Evolutionary conservation across 2,113 vertebrate genomes (phyloP).

Genomic region (Alethe diademata): DNA sequence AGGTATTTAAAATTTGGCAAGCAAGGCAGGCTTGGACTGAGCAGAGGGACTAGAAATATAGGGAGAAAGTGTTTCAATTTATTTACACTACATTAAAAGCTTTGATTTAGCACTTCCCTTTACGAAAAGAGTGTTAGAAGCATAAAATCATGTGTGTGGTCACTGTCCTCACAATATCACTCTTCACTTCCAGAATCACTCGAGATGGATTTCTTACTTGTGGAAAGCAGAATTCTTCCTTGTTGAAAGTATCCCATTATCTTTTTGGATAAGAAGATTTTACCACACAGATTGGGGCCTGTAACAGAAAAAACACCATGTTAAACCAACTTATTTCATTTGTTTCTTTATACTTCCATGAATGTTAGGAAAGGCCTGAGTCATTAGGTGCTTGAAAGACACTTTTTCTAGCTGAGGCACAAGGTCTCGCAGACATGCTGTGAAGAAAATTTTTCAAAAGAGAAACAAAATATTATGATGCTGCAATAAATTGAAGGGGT

Average conservation of each 20-base stretch:
- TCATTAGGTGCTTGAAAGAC: neutral
- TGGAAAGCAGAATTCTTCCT: neutral
- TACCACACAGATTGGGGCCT: neutral
- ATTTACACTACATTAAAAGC: neutral
- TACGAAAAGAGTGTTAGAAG: neutral
- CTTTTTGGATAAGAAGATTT: neutral
- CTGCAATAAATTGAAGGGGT: neutral
- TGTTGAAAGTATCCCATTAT: neutral
- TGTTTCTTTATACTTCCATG: neutral
- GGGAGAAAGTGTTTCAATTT: neutral
- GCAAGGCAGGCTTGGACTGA: neutral
- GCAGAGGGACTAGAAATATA: neutral
- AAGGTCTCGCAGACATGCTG: neutral
- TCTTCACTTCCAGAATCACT: neutral
- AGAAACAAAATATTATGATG: neutral
- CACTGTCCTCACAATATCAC: neutral
- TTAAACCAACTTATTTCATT: neutral
- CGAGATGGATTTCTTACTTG: neutral
- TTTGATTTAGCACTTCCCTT: neutral
- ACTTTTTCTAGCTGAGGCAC: neutral
- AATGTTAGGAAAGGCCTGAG: neutral
- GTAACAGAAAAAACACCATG: neutral
- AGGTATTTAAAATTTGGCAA: slow-evolving; percentile 46
- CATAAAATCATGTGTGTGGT: neutral
- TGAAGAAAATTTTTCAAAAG: neutral